Evolutionary conservation across 2,797 vertebrate species (phyloP), one percentile per base, ranked within the genome.

Genomic region (Triplophysa bombifrons): DNA sequence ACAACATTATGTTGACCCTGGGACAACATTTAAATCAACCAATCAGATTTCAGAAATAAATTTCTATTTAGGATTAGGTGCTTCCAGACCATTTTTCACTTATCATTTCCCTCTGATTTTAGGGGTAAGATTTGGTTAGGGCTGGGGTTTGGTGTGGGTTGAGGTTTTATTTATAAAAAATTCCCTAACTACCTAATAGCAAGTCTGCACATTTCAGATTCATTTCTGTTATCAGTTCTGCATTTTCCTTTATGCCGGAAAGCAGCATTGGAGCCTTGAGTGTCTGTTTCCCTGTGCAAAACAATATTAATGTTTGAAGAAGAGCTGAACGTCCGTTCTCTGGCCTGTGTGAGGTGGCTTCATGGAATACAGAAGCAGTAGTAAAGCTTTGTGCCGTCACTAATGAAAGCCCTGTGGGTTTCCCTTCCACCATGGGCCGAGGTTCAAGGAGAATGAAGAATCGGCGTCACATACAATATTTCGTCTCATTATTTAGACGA

Each of bases 381-480:
- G 82, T 72, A 41, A 68, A 60, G 38, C 22, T 38, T 50, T 69
- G 25, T 0, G 2, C 68, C n/a, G 20, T 81, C 61, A 76, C 13
- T 76, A 72, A 79, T 68, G 72, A 76, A 74, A 56, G 17, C 71
- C 48, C 27, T 8, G n/a, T n/a, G 79, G 72, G 17, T 58, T 53
- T 7, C 48, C 41, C 41, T 60, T 53, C 51, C 46, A 61, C 46
- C 44, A 74, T 60, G 69, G 55, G 56, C 7, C 14, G 27, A 72
- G 56, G 61, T 58, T 60, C 9, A 30, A 66, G 44, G 16, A 22
- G 19, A 1, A 27, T 72, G 25, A 82, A n/a, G 20, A 81, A 78
- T 67, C 55, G 22, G 14, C 25, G 19, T 63, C 71, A 53, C 34
- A 64, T 76, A 76, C 61, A 72, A 51, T 19, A 20, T 70, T 70